phyloP scores from a whole-genome alignment of 2,888 invertebrate genomes.

The Belgica antarctica region DNA sequence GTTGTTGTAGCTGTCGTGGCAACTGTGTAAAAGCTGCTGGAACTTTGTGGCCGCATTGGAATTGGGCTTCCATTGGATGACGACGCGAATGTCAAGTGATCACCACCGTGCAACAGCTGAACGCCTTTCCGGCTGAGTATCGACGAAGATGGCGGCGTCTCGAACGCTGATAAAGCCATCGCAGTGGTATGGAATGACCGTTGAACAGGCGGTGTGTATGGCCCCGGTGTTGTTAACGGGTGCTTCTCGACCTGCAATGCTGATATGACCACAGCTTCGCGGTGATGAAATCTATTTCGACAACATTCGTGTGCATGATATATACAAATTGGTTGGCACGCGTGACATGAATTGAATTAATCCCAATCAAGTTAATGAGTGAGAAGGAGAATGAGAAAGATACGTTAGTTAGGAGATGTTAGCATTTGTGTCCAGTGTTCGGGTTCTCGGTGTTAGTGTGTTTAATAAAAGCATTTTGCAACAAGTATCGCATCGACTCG shows the following conservation, averaged over 20 bases:
- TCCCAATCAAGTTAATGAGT: conserved; percentile 4
- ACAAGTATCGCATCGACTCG: not conserved
- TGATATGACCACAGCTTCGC: conserved; percentile 89
- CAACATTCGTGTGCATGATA: conserved; percentile 7
- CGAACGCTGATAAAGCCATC: conserved; percentile 58
- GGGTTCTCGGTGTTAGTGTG: not conserved
- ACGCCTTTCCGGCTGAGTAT: conserved; percentile 61
- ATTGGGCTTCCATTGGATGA: conserved; percentile 59
- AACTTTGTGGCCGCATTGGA: conserved; percentile 62
- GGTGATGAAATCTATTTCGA: conserved; percentile 77
- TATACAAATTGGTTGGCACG: not conserved
- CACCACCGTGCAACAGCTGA: conserved; percentile 53
- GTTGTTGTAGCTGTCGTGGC: conserved; percentile 47
- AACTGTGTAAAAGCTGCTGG: conserved; percentile 55
- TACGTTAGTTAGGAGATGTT: not conserved
- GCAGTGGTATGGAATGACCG: conserved; percentile 60
- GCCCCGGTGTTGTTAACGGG: conserved; percentile 84
- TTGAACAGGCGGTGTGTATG: conserved; percentile 70
- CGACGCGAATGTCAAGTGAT: conserved; percentile 43
- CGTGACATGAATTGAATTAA: not conserved
- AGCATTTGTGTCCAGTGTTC: not conserved
- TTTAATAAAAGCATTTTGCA: not conserved
- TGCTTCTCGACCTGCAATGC: conserved; percentile 91
- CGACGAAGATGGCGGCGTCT: conserved; percentile 71
- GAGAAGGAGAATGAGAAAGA: conserved; percentile 18